Evolutionary conservation across 35 echinoderm and acorn worm genomes (phyloP).

Genomic region (Heliocidaris tuberculata): DNA sequence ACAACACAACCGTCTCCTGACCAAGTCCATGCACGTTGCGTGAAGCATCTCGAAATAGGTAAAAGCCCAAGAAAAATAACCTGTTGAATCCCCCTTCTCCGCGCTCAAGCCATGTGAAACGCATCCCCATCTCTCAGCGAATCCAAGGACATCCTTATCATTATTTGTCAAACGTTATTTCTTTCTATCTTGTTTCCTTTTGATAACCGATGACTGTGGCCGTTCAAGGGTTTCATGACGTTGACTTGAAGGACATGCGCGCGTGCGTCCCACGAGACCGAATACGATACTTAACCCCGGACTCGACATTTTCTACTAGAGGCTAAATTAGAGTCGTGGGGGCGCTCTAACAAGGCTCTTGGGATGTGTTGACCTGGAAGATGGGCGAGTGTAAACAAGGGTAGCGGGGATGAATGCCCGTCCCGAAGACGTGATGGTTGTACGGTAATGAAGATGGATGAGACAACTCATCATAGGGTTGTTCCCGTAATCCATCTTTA

Average conservation of each 20-base stretch:
- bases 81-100: neutral
- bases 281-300: conserved; percentile 1
- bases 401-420: neutral
- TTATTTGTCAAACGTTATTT: neutral
- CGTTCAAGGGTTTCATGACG: neutral
- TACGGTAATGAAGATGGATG: neutral
- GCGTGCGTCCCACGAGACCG: neutral
- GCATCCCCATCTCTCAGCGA: neutral
- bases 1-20: neutral
- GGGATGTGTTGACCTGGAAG: conserved; percentile 8
- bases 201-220: neutral
- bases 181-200: neutral
- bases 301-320: neutral
- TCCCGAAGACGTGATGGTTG: neutral
- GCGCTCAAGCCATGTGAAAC: neutral
- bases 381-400: neutral
- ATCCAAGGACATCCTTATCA: neutral
- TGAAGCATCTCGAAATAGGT: neutral
- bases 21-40: neutral
- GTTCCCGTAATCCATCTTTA: neutral
- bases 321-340: neutral
- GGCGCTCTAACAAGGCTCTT: neutral
- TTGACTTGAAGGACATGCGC: neutral
- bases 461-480: neutral
- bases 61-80: neutral